These are phyloP conservation scores for Gallinago media DNA, from an alignment of 2,113 vertebrate species.

Conservation along the genomic window DNA sequence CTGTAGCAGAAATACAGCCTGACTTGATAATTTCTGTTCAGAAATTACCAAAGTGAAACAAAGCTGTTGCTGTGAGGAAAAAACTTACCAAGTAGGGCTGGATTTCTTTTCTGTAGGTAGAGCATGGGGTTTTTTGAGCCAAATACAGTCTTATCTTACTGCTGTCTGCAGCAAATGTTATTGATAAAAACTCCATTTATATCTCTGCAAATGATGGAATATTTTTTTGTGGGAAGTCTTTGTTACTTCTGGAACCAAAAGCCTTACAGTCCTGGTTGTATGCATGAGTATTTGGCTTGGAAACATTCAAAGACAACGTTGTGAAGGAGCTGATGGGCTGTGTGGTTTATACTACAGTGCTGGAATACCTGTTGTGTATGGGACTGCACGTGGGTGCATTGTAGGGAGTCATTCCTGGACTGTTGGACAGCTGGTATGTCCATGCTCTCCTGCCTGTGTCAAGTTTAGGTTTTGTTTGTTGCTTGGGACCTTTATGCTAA, in stretches of 20 bases:
- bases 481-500: neutral
- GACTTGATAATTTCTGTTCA: neutral
- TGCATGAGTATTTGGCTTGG: rapidly evolving
- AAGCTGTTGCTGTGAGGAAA: neutral
- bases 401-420: neutral
- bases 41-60: neutral
- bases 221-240: neutral
- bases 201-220: neutral
- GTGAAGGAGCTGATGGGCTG: neutral
- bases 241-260: neutral
- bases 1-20: neutral
- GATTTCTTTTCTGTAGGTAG: neutral
- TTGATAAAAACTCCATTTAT: neutral
- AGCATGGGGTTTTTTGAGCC: neutral
- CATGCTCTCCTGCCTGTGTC: neutral
- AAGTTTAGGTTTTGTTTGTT: rapidly evolving
- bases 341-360: neutral
- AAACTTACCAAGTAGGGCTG: neutral
- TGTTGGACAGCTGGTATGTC: neutral
- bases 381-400: rapidly evolving
- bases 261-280: rapidly evolving
- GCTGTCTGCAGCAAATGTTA: neutral
- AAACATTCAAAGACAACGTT: neutral
- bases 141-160: rapidly evolving
- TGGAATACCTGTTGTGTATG: rapidly evolving